Evolutionary conservation across 2,113 vertebrate species (phyloP).

Genomic region (Eupsittula cactorum): DNA sequence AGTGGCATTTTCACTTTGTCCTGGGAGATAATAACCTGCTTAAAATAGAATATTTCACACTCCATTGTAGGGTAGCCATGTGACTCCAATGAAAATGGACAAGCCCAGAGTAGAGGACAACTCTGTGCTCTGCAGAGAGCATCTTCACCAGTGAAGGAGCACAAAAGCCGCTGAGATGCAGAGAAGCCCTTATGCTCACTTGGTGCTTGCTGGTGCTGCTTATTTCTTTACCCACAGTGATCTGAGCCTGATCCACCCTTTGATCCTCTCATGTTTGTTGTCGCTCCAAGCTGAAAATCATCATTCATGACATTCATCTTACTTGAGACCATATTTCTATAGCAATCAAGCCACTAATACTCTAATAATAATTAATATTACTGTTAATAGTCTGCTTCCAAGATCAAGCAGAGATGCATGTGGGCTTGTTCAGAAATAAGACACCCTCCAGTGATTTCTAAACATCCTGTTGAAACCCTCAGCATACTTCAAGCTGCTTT

Average conservation of each 20-base stretch:
- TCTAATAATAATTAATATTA: background rate
- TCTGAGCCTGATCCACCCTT: background rate
- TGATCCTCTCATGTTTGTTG: background rate
- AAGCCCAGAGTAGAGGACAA: background rate
- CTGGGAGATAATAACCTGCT: conserved; percentile 23
- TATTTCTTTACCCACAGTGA: background rate
- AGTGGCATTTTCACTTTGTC: conserved; percentile 18
- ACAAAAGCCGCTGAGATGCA: background rate
- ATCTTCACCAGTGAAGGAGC: background rate
- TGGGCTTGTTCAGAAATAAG: background rate
- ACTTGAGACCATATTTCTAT: background rate
- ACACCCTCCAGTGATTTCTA: background rate
- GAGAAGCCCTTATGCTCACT: background rate
- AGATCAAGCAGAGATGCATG: background rate
- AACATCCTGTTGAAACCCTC: background rate
- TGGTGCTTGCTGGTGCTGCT: background rate
- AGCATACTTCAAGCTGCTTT: background rate
- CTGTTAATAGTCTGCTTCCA: background rate
- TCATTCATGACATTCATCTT: background rate
- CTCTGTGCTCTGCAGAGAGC: background rate
- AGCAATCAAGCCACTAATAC: background rate
- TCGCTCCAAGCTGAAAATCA: background rate
- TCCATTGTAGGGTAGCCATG: fast-evolving
- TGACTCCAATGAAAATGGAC: background rate
- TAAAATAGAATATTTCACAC: conserved; percentile 17